These are phyloP conservation scores for Elanus axillaris DNA, from an alignment of 2,113 vertebrate species.

Conservation along the genomic window DNA sequence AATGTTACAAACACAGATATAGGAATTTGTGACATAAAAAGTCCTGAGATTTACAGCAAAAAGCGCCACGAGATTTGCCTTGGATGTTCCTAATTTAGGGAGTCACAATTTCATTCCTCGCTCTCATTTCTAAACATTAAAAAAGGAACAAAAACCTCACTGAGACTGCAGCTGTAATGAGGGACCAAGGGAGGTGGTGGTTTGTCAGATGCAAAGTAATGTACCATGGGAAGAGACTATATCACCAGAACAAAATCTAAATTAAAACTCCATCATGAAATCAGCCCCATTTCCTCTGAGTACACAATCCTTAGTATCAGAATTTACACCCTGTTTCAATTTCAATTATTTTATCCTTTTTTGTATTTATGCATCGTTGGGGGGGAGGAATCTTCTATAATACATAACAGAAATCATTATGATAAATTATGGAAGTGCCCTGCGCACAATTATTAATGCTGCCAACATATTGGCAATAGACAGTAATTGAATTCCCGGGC, in stretches of 20 bases:
- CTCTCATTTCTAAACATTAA: constrained; percentile 24
- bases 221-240: constrained; percentile 33
- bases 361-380: background rate
- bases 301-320: background rate
- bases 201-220: constrained; percentile 34
- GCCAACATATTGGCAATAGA: constrained; percentile 30
- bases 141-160: background rate
- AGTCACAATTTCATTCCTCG: background rate
- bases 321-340: constrained; percentile 43
- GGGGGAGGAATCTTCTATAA: background rate
- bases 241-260: constrained; percentile 49
- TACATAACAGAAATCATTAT: constrained; percentile 42
- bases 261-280: constrained; percentile 53
- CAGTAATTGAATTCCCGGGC: constrained; percentile 24
- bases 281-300: constrained; percentile 49
- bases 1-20: background rate
- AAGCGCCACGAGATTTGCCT: background rate
- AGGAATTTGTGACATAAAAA: background rate
- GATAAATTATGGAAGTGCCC: constrained; percentile 64
- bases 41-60: background rate
- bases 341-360: constrained; percentile 48
- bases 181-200: constrained; percentile 21
- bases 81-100: background rate
- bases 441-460: constrained; percentile 35
- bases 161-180: constrained; percentile 10